A percentile compares a stretch with the other conserved stretches of the same genome.
Conservation (phyloP, 92 coral and sea anemone species). For the Scolanthus callimorphus region DNA sequence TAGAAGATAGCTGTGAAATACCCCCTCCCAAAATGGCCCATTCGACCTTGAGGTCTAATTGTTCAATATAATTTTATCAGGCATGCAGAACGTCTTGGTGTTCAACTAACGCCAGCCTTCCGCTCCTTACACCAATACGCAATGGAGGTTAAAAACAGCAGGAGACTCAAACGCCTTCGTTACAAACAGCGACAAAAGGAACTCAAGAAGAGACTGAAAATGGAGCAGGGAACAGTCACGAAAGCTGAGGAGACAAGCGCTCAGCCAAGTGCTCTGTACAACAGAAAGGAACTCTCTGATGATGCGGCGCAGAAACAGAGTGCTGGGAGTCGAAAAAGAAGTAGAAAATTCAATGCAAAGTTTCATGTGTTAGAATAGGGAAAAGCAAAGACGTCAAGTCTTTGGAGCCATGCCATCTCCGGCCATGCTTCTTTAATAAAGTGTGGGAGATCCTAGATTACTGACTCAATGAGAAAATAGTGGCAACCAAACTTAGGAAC, state of each 20-base stretch:
- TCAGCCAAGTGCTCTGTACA: neutral
- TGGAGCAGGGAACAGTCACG: neutral
- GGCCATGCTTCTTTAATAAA: too few species aligned
- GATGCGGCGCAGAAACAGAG: conserved; percentile 1
- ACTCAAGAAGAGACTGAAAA: conserved; percentile 5
- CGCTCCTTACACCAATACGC: conserved; percentile 10
- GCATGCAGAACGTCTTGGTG: conserved; percentile 20
- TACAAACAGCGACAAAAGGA: conserved; percentile 18
- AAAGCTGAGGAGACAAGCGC: neutral
- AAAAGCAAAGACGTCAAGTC: neutral
- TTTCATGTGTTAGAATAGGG: conserved; percentile 20
- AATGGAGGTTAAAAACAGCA: conserved; percentile 11
- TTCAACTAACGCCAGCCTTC: conserved; percentile 15
- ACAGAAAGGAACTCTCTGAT: neutral
- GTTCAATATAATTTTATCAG: conserved; percentile 4
- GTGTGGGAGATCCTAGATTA: too few species aligned
- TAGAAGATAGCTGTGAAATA: too few species aligned
- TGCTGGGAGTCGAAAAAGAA: conserved; percentile 18
- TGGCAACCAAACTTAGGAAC: too few species aligned
- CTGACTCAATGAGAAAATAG: too few species aligned
- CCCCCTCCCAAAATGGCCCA: neutral
- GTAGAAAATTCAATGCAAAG: conserved; percentile 17
- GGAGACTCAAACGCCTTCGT: conserved; percentile 10
- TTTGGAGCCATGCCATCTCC: too few species aligned
- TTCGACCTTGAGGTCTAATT: too few species aligned